phyloP scores from a whole-genome alignment of 35 echinoderm and acorn worm genomes.

The Hemicentrotus pulcherrimus region DNA sequence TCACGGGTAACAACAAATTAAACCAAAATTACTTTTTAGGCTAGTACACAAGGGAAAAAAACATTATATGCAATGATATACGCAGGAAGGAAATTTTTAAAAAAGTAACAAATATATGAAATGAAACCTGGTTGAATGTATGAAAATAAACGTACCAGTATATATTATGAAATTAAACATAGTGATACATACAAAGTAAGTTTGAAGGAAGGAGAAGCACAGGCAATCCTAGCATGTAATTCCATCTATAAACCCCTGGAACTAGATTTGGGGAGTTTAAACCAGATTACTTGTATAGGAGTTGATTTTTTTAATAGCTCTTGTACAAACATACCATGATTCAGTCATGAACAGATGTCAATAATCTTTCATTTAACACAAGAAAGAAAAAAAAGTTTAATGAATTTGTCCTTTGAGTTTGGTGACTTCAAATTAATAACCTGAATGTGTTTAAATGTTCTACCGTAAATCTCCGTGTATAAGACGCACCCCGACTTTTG shows the following conservation, averaged over 20 bases:
- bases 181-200: not conserved
- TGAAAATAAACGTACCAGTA: not conserved
- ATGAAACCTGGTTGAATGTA: not conserved
- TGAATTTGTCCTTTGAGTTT: not conserved
- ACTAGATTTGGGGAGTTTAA: not conserved
- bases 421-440: not conserved
- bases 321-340: not conserved
- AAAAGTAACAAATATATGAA: not conserved
- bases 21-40: not conserved
- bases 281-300: too few species aligned
- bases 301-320: too few species aligned
- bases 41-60: not conserved
- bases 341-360: not conserved
- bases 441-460: not conserved
- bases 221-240: not conserved
- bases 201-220: not conserved
- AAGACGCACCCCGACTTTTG: too few species aligned
- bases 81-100: not conserved
- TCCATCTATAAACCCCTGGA: too few species aligned
- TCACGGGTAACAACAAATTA: not conserved
- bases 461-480: too few species aligned
- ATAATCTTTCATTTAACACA: too few species aligned
- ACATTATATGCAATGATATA: not conserved
- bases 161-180: not conserved
- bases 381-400: not conserved